Evolutionary conservation across 2,888 invertebrate species (phyloP), one percentile per base, ranked within the genome.

Genomic region (Acronicta alni): DNA sequence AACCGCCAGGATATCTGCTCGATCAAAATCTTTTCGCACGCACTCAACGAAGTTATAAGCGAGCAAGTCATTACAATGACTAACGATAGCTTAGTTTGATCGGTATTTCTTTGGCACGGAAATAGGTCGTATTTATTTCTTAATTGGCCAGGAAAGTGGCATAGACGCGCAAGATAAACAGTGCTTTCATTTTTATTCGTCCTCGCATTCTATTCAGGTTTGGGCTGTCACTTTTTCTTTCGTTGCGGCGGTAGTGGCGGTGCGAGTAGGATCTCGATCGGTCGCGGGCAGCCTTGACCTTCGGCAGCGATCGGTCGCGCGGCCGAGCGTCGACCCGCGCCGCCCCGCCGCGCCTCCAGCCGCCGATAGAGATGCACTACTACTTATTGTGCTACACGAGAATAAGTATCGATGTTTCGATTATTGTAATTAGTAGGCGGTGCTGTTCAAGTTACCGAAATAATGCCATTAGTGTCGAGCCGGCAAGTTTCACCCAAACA

Each of bases 181-280:
- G 72, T 86, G 92, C 93, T 94, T 93, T 94, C 94, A 90, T 92
- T 94, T 94, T 93, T 93, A 91, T 90, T 85, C 90, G 93, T 92
- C 92, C 93, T 90, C 89, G 88, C 86, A 87, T 89, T 90, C 91
- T 91, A 90, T 91, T 92, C 92, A 89, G 91, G 92, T 92, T 93
- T 89, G 89, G 92, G 87, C 88, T 88, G 92, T 92, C 93, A 94
- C 94, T 94, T 94, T 94, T 94, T 93, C 89, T 93, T 93, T 94
- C 93, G 89, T 90, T 90, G 84, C 82, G 79, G 79, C 79, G 77
- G 81, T 79, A 77, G 79, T 74, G 75, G 74, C 69, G 78, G 69
- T 73, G 78, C 77, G 79, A 75, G 84, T 84, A 84, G 87, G 87
- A 87, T 87, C 86, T 83, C 87, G 86, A 85, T 85, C 81, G 87